Evolutionary conservation across 1,140 invertebrate genomes (phyloP).

Genomic region (Hyposmocoma kahamanoa): DNA sequence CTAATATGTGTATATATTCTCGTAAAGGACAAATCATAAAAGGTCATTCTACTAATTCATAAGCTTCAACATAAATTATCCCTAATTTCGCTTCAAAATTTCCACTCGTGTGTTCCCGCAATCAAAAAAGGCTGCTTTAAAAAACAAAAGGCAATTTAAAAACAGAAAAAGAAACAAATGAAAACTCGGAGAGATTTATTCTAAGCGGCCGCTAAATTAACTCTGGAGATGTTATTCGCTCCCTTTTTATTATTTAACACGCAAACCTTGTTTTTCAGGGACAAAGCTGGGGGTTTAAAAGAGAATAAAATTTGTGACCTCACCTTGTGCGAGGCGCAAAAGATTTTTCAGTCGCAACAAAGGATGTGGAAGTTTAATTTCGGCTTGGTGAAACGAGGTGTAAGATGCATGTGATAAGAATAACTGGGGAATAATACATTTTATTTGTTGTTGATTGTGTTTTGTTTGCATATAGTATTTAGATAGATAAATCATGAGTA

Average conservation of each 20-base stretch:
- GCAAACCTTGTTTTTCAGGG: slow-evolving; percentile 24
- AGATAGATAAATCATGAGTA: too few relatives aligned
- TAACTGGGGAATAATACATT: not conserved
- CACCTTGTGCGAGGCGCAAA: not conserved
- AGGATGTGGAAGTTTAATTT: not conserved
- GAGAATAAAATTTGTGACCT: slow-evolving; percentile 21
- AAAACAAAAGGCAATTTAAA: slow-evolving; percentile 14
- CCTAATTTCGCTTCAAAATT: too few relatives aligned
- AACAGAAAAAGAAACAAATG: slow-evolving; percentile 34
- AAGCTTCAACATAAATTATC: too few relatives aligned
- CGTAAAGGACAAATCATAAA: too few relatives aligned
- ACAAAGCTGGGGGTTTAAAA: slow-evolving; percentile 18
- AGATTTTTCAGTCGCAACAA: not conserved
- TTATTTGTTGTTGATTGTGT: not conserved
- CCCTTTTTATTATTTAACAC: slow-evolving; percentile 38
- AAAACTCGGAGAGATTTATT: slow-evolving; percentile 38
- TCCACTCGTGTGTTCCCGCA: too few relatives aligned
- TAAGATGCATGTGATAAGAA: not conserved
- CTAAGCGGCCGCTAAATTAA: slow-evolving; percentile 35
- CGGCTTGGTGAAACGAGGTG: not conserved
- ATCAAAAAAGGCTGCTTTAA: too few relatives aligned
- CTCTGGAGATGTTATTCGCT: slow-evolving; percentile 28
- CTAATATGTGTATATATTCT: too few relatives aligned
- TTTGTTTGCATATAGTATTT: too few relatives aligned
- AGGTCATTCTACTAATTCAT: too few relatives aligned